Evolutionary conservation across 2,888 invertebrate species (phyloP), one percentile per base, ranked within the genome.

Genomic region (Megalurothrips usitatus): DNA sequence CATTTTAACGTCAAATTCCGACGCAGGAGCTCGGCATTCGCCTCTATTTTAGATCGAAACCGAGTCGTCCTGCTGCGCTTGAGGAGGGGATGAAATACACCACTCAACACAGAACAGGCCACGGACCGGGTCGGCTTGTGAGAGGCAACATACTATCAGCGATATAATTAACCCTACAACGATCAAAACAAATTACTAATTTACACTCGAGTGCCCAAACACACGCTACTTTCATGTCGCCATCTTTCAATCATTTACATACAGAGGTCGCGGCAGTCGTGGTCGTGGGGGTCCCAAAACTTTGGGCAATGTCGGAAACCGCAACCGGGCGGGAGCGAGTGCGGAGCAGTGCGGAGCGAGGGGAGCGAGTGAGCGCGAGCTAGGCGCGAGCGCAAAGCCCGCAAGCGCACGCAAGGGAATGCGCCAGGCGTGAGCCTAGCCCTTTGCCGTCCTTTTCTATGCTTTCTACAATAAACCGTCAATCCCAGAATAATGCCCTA

Each of bases 141-240:
- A 26, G 26, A 26, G 26, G 68, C 68, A 75, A 75, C 68, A 75
- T 75, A 75, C 26, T 75, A 75, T 12, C 26, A 26, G 26, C 23
- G 10, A 75, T 75, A 12, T 75, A 75, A 12, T 26, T 75, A 75
- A 75, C 26, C 26, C 68, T 12, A 75, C 4, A 26, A 26, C 6
- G 10, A 75, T 75, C 68, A 75, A 75, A 75, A 75, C 68, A 75
- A 75, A 75, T 75, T 75, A 23, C 68, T 75, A 75, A 75, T 26
- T 75, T 75, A 75, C 23, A 75, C 12, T 75, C 68, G 26, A 75
- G 68, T 26, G 68, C 68, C 68, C 68, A 75, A 75, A 75, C 68
- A 75, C 68, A 75, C 68, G 68, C 68, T 75, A 75, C 68, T 75
- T 75, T 75, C 68, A 75, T 75, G 68, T 75, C 68, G 68, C 68